A percentile compares a stretch with the other conserved stretches of the same genome.
Conservation (phyloP, 2,888 invertebrate genomes). For the Luperina testacea region DNA sequence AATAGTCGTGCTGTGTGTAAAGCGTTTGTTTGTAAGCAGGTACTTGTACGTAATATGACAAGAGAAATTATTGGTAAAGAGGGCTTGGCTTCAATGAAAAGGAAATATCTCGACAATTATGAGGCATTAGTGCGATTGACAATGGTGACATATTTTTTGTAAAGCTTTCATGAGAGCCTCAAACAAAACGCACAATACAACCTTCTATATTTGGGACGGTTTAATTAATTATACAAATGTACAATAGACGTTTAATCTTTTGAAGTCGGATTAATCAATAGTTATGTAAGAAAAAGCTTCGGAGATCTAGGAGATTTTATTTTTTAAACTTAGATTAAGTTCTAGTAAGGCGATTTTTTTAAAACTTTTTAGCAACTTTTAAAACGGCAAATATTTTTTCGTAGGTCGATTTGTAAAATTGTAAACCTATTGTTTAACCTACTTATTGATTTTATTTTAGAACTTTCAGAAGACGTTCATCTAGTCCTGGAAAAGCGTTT, state of each 20-base stretch:
- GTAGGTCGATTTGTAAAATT: background rate
- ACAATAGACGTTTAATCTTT: conserved; percentile 64
- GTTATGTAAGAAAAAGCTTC: conserved; percentile 45
- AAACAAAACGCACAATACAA: conserved; percentile 77
- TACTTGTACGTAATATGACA: conserved; percentile 80
- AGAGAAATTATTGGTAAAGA: conserved; percentile 83
- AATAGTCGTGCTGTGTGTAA: conserved; percentile 71
- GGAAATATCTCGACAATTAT: conserved; percentile 87
- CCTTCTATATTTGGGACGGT: conserved; percentile 71
- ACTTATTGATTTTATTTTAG: background rate
- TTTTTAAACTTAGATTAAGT: conserved; percentile 10
- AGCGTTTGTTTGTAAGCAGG: conserved; percentile 69
- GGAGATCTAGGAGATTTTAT: conserved; percentile 35
- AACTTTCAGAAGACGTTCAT: background rate
- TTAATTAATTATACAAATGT: conserved; percentile 77
- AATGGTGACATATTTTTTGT: conserved; percentile 86
- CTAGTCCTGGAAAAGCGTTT: background rate
- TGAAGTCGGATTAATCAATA: conserved; percentile 63
- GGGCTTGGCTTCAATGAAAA: conserved; percentile 80
- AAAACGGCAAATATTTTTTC: background rate
- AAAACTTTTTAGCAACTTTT: background rate
- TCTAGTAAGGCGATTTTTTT: background rate
- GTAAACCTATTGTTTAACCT: background rate
- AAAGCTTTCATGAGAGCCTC: conserved; percentile 74
- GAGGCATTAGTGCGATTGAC: conserved; percentile 82